These are phyloP conservation scores for Theropithecus gelada DNA, from an alignment of 2,113 vertebrate species.

Conservation along the genomic window DNA sequence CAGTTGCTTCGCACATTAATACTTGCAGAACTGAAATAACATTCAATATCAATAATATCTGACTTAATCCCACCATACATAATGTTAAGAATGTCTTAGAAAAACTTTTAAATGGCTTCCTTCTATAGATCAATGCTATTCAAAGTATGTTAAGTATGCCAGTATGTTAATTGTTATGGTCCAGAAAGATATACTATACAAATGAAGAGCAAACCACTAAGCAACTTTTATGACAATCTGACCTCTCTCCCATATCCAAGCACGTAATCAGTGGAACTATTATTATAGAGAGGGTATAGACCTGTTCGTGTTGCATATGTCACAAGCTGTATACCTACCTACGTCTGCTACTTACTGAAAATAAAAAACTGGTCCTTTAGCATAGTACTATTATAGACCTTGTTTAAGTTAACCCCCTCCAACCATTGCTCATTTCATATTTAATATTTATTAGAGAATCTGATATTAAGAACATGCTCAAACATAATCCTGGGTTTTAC, in stretches of 20 bases:
- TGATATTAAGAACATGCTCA: neutral
- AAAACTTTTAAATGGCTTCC: neutral
- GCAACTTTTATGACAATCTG: neutral
- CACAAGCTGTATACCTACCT: neutral
- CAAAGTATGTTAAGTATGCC: neutral
- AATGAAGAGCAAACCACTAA: neutral
- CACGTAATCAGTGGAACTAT: neutral
- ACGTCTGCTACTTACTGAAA: neutral
- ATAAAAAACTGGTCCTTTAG: slow-evolving; percentile 29
- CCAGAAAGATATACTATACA: neutral
- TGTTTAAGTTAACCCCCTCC: neutral
- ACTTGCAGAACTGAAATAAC: neutral
- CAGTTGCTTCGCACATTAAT: neutral
- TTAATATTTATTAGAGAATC: slow-evolving; percentile 13
- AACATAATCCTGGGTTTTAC: neutral
- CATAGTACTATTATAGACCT: neutral
- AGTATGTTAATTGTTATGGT: neutral
- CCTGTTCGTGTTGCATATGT: neutral
- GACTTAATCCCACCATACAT: neutral
- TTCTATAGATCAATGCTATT: neutral
- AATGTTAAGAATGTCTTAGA: neutral
- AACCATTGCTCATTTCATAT: slow-evolving; percentile 32
- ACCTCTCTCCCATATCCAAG: neutral
- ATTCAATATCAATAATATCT: slow-evolving; percentile 38
- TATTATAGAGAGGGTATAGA: neutral